Evolutionary conservation across 1,140 invertebrate genomes (phyloP), one percentile per base, ranked within the genome.

Genomic region (Sitobion miscanthi): DNA sequence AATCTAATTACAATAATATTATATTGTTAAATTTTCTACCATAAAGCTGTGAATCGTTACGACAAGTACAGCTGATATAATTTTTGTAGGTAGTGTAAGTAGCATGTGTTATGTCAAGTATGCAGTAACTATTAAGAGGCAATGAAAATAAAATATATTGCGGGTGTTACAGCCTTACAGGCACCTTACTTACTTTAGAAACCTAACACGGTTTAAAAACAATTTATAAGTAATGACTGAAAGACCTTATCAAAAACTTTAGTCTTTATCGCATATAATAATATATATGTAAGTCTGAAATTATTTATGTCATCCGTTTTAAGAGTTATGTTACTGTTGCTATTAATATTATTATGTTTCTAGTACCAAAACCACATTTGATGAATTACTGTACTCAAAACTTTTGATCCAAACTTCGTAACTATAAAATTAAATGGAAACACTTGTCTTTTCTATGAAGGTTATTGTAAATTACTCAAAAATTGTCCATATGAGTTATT

Each of bases 331-430:
- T 62, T 25, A 57, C 88, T 42, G 38, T 42, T 90, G 14, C 57
- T 89, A 21, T 20, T 69, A 69, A 69, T 69, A 69, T 69, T 69
- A 69, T 69, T 62, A 52, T 57, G 88, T 57, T 57, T 90, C 35
- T 25, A 57, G 49, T 38, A 21, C n/a, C 8, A 90, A 57, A 38
- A 90, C 52, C 38, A 62, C 42, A 90, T 90, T 42, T 90, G 54
- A 90, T 62, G 23, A 90, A 90, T 90, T 90, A 42, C 88, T 42
- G 38, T 30, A 62, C 38, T 62, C 23, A 90, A 90, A 90, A 90
- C 52, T 90, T 90, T 62, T 42, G 52, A 90, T 42, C 38, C 21
- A 90, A 57, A 90, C 52, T 30, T 25, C 14, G 25, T 45, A 42
- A 21, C 57, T 42, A 14, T 30, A 57, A 62, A 90, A 90, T 90